phyloP scores from a whole-genome alignment of 2,797 vertebrate species.

The Amphiprion clarkii region DNA sequence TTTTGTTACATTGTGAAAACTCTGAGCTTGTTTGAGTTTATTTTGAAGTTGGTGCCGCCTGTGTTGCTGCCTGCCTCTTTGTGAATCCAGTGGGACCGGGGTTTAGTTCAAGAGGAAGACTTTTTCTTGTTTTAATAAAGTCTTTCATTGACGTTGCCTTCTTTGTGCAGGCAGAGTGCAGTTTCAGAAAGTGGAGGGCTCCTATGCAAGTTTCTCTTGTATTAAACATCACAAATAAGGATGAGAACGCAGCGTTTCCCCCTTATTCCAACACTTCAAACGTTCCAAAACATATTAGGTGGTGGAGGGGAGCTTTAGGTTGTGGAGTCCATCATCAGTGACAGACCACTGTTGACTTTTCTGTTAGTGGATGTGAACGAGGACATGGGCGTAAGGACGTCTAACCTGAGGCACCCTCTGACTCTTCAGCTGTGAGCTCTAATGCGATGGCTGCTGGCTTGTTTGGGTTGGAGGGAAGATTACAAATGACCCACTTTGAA shows the following conservation, averaged over 20 bases:
- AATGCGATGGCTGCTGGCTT: constrained; percentile 6
- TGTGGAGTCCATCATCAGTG: constrained; percentile 25
- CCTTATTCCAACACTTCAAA: constrained; percentile 10
- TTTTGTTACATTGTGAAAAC: constrained; percentile 10
- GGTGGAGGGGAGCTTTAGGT: constrained; percentile 3
- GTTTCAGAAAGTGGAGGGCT: constrained; percentile 16
- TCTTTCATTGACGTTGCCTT: constrained; percentile 22
- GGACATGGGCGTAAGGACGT: constrained; percentile 2
- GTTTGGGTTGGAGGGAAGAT: constrained; percentile 34
- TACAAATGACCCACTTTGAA: constrained; percentile 52
- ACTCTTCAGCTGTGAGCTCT: constrained; percentile 11
- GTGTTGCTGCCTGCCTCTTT: constrained; percentile 9
- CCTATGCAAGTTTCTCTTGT: constrained; percentile 12
- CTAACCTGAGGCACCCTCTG: constrained; percentile 13
- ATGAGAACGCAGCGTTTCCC: constrained; percentile 13
- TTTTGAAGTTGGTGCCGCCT: not conserved
- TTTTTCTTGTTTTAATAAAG: constrained; percentile 31
- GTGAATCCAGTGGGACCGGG: constrained; percentile 33
- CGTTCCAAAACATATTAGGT: constrained; percentile 5
- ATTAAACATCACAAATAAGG: constrained; percentile 51
- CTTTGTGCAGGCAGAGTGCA: constrained; percentile 23
- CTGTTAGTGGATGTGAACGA: constrained; percentile 23
- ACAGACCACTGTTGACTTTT: constrained; percentile 10
- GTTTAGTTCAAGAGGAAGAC: constrained; percentile 32
- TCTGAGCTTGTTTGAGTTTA: not conserved